Base-by-base conservation (phyloP, 2,888 invertebrate species). In the Teleogryllus oceanicus region DNA sequence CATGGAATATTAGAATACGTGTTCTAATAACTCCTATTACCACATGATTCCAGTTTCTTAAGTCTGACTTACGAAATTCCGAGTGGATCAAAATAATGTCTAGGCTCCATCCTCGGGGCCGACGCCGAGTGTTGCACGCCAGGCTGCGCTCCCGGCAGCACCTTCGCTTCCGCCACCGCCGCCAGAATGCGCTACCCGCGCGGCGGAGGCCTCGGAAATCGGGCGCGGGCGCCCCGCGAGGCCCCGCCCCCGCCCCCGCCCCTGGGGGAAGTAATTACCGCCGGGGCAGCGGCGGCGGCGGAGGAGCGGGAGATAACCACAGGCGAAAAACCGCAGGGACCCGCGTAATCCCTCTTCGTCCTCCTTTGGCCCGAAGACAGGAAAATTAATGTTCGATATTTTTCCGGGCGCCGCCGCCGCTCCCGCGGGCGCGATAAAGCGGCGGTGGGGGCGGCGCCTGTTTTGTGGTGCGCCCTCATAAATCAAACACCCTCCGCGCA, bases 321-420 rank as follows among this genome's bases (percentile, higher is more conserved):
- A 24, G 16, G 49, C 37, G 62, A n/a, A 49, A 62, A 78, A n/a
- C 50, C 24, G 50, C 21, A n/a, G 78, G 78, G 62, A 13, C 62
- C 50, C 21, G 49, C 50, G n/a, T 20, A n/a, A 50, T 50, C 51
- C 50, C 37, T 50, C 50, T 77, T 50, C 50, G 49, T 50, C 77
- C 77, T 50, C 51, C 77, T 77, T 77, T 62, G 62, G 62, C 62
- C 62, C 77, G 77, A 78, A 78, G 78, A 78, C 78, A 78, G 78
- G 62, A 78, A 78, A 78, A 78, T 78, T 78, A 78, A 78, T 78
- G 62, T 78, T 78, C 78, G 62, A 74, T 78, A 50, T 78, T 78
- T 77, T 78, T 78, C 62, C 62, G 62, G 62, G 62, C 62, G 62
- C 62, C 62, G 62, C 62, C 62, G 11, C 62, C 16, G 62, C 62